These are phyloP conservation scores for Dendrocincla tyrannina DNA, from an alignment of 2,797 vertebrate species.

Conservation along the genomic window DNA sequence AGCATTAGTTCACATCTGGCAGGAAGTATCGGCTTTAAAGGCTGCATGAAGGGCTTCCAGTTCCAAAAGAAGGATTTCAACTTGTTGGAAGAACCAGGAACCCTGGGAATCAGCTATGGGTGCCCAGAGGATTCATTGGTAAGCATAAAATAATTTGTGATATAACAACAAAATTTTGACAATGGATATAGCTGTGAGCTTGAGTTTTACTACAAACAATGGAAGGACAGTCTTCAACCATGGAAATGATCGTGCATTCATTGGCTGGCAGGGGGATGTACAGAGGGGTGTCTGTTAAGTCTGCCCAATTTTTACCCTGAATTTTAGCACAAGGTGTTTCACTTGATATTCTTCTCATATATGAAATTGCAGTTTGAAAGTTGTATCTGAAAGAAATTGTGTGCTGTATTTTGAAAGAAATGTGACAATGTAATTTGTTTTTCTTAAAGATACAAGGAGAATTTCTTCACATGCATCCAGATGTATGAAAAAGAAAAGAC, in stretches of 20 bases:
- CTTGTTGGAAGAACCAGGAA: conserved; percentile 91
- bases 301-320: neutral
- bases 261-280: neutral
- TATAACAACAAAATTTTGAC: neutral
- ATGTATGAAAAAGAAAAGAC: neutral
- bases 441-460: neutral
- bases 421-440: neutral
- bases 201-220: neutral
- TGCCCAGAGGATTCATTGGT: conserved; percentile 96
- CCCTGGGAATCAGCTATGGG: conserved; percentile 93
- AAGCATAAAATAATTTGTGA: conserved; percentile 47
- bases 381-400: neutral
- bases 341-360: neutral
- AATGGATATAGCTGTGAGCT: neutral
- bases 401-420: neutral
- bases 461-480: neutral
- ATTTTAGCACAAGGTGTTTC: neutral
- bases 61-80: conserved; percentile 99
- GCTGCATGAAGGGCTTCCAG: conserved; percentile 98
- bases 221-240: neutral
- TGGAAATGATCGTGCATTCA: neutral
- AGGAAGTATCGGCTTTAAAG: conserved; percentile 83
- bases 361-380: neutral
- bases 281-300: neutral
- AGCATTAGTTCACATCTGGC: conserved; percentile 82